Evolutionary conservation across 2,113 vertebrate genomes (phyloP).

Genomic region (Holacanthus passer): DNA sequence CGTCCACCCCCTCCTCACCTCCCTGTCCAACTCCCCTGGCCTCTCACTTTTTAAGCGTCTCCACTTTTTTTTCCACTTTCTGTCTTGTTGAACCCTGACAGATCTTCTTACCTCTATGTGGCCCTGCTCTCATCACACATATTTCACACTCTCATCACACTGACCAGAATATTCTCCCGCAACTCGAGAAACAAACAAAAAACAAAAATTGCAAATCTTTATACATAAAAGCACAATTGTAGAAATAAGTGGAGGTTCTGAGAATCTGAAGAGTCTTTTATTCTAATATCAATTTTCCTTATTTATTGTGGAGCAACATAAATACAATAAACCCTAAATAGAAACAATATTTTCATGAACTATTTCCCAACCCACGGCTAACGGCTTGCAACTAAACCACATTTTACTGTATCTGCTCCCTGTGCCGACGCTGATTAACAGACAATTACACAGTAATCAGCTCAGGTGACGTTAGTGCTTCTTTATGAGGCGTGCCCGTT

Average conservation of each 20-base stretch:
- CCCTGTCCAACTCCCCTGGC: slow-evolving; percentile 1
- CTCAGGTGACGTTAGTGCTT: not conserved
- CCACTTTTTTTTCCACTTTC: not conserved
- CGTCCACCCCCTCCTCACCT: slow-evolving; percentile 5
- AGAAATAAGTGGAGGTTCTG: not conserved
- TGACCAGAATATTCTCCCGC: not conserved
- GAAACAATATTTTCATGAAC: not conserved
- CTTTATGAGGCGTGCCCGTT: slow-evolving; percentile 14
- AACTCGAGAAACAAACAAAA: not conserved
- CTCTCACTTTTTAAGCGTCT: slow-evolving; percentile 20
- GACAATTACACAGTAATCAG: slow-evolving; percentile 38
- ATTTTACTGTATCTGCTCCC: slow-evolving; percentile 25
- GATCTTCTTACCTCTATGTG: not conserved
- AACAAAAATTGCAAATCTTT: not conserved
- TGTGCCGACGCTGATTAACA: slow-evolving; percentile 28
- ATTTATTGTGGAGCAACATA: not conserved
- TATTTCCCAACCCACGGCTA: not conserved
- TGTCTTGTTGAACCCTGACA: slow-evolving; percentile 1
- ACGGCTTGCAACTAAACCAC: not conserved
- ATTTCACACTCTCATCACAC: not conserved
- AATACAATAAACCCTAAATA: not conserved
- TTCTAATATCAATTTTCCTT: not conserved
- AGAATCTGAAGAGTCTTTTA: not conserved
- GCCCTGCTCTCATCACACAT: not conserved
- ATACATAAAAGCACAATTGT: not conserved